These are phyloP conservation scores for Thripadectes ignobilis DNA, from an alignment of 2,797 vertebrate species.

Conservation along the genomic window DNA sequence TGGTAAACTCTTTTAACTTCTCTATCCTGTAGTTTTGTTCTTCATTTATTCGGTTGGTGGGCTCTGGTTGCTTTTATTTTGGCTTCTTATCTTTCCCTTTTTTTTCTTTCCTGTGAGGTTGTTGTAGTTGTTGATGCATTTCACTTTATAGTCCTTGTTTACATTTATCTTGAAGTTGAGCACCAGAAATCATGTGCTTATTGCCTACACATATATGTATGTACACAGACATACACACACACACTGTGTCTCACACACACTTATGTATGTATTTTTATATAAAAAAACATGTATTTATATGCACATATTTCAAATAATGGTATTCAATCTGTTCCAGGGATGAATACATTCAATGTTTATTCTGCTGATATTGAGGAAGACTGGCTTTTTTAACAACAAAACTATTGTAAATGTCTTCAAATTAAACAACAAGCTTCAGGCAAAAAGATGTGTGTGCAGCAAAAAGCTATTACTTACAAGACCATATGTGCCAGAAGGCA, in stretches of 20 bases:
- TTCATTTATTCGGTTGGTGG: background rate
- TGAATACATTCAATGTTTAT: background rate
- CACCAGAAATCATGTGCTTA: background rate
- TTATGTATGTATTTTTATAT: background rate
- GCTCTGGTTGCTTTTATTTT: background rate
- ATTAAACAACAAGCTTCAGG: conserved; percentile 12
- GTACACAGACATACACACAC: background rate
- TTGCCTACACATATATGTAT: background rate
- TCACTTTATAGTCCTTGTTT: background rate
- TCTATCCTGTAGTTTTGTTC: background rate
- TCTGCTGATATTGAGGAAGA: background rate
- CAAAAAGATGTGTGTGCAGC: background rate
- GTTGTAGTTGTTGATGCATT: background rate
- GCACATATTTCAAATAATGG: background rate
- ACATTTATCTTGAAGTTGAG: background rate
- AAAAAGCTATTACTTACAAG: conserved; percentile 2
- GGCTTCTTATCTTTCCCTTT: background rate
- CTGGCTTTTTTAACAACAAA: background rate
- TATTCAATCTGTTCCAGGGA: background rate
- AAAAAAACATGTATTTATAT: background rate
- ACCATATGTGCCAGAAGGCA: conserved; percentile 12
- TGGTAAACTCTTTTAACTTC: background rate
- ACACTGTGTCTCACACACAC: background rate
- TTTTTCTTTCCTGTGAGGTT: rapidly evolving
- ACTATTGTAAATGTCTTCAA: background rate